A percentile compares a stretch with the other conserved stretches of the same genome.
Conservation (phyloP, 1,140 invertebrate species). For the Drosophila triauraria region DNA sequence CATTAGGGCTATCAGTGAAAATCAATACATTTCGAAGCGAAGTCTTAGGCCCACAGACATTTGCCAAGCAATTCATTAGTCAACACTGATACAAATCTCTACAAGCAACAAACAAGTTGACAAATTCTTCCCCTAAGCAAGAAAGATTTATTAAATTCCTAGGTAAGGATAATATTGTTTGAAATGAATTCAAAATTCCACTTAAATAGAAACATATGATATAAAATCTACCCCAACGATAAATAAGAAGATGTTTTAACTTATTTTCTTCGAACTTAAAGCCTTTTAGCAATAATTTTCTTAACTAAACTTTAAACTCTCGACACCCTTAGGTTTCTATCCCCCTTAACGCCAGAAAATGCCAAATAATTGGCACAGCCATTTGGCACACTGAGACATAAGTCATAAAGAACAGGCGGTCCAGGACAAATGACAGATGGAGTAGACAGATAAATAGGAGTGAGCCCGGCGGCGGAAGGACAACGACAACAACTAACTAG, state of each 20-base stretch:
- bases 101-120: constrained; percentile 2
- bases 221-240: no score
- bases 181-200: no score
- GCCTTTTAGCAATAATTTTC: no score
- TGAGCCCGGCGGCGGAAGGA: constrained; percentile 9
- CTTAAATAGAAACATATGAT: no score
- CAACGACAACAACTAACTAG: constrained; percentile 41
- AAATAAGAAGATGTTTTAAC: no score
- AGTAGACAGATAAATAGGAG: constrained; percentile 49
- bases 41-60: constrained; percentile 6
- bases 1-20: constrained; percentile 26
- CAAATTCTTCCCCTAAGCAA: background rate
- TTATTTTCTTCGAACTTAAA: no score
- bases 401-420: constrained; percentile 48
- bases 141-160: background rate
- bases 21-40: constrained; percentile 17
- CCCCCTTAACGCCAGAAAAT: background rate
- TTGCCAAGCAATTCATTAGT: constrained; percentile 15
- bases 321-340: background rate
- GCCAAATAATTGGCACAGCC: constrained; percentile 55
- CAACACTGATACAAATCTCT: constrained; percentile 7
- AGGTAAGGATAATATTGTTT: no score
- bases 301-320: background rate
- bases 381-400: constrained; percentile 39
- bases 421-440: constrained; percentile 60